Conservation (phyloP, 2,888 invertebrate species). For the Liposcelis brunnea region DNA sequence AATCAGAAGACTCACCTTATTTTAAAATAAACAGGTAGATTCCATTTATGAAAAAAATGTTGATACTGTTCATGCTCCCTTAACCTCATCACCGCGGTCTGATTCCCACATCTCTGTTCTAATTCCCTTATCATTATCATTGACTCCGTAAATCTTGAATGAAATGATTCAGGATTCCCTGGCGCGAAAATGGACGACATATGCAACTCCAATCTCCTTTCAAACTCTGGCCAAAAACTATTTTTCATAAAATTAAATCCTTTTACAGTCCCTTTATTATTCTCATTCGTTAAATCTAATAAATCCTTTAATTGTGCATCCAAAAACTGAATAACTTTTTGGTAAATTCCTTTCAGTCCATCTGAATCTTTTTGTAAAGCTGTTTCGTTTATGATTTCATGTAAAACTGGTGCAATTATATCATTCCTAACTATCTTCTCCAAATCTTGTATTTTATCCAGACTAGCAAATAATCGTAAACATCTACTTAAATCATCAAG, state of each 20-base stretch:
- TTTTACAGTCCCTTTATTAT: conserved; percentile 27
- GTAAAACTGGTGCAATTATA: conserved; percentile 47
- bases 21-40: conserved; percentile 92
- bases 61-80: conserved; percentile 52
- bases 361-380: conserved; percentile 40
- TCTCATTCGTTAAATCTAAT: conserved; percentile 23
- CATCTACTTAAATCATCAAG: conserved; percentile 31
- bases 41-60: conserved; percentile 74
- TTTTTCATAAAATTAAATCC: conserved; percentile 65
- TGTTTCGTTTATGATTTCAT: conserved; percentile 51
- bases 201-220: conserved; percentile 62
- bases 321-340: conserved; percentile 51
- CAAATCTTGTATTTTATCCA: conserved; percentile 49
- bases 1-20: conserved; percentile 38
- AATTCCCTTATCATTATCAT: conserved; percentile 55
- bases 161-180: conserved; percentile 56
- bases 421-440: conserved; percentile 47
- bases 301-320: conserved; percentile 42
- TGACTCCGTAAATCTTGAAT: conserved; percentile 56
- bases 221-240: conserved; percentile 76
- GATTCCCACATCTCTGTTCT: conserved; percentile 42
- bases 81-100: conserved; percentile 40
- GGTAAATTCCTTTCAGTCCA: conserved; percentile 53
- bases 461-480: conserved; percentile 40
- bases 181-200: conserved; percentile 76